Evolutionary conservation across 2,797 vertebrate genomes (phyloP).

Genomic region (Halcyon smyrnensis): DNA sequence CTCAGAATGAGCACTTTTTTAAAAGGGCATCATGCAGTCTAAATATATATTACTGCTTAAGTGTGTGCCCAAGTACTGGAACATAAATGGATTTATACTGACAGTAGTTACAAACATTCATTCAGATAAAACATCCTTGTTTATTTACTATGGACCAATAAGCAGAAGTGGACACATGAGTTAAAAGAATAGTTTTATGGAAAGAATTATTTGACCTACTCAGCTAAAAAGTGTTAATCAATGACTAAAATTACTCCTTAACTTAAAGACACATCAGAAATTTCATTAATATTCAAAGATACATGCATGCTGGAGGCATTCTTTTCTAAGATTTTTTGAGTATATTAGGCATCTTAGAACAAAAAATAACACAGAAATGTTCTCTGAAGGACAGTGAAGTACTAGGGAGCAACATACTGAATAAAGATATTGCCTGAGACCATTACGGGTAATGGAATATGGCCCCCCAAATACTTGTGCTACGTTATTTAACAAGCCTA

Average conservation of each 20-base stretch:
- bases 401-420: background rate
- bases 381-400: background rate
- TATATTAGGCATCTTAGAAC: background rate
- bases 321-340: background rate
- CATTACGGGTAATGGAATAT: background rate
- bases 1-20: background rate
- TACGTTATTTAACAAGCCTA: background rate
- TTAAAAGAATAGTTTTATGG: background rate
- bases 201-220: background rate
- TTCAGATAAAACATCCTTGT: background rate
- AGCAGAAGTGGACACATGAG: background rate
- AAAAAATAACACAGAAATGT: background rate
- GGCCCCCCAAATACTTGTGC: background rate
- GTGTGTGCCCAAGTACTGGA: background rate
- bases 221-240: background rate
- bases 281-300: background rate
- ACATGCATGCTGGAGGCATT: background rate
- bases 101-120: background rate
- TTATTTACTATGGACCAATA: background rate
- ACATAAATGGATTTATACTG: background rate
- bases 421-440: background rate
- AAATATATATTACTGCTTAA: background rate
- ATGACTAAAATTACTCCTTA: background rate
- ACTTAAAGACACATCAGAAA: constrained; percentile 4
- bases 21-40: background rate